A percentile compares a stretch with the other conserved stretches of the same genome.
phyloP scores from a whole-genome alignment of 2,797 vertebrate species.

The Iguana delicatissima region DNA sequence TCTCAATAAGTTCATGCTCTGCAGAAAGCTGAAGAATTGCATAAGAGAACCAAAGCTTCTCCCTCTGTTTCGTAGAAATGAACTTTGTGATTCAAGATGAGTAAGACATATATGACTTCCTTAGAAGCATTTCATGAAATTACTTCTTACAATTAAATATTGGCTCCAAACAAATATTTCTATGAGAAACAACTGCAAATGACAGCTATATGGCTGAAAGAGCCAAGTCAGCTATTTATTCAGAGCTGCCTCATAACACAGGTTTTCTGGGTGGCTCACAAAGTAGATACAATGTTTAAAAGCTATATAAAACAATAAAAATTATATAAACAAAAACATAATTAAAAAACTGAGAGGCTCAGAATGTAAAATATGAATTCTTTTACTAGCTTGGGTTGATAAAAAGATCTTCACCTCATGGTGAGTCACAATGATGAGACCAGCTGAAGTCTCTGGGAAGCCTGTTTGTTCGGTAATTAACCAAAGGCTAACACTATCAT shows the following conservation, averaged over 20 bases:
- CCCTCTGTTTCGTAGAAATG: background rate
- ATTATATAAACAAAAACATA: background rate
- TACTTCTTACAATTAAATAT: background rate
- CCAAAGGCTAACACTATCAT: too few species aligned
- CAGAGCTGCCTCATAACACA: background rate
- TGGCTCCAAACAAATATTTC: conserved; percentile 40
- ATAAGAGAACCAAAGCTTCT: conserved; percentile 40
- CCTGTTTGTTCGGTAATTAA: background rate
- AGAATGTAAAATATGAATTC: background rate
- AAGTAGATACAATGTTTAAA: background rate
- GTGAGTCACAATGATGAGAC: background rate
- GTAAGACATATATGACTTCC: conserved; percentile 33
- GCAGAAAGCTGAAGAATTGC: conserved; percentile 45
- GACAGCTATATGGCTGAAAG: background rate
- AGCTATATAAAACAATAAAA: background rate
- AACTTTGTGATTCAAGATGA: conserved; percentile 38
- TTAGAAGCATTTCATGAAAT: conserved; percentile 34
- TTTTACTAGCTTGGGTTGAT: background rate
- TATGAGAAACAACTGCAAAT: conserved; percentile 7
- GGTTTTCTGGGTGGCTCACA: background rate
- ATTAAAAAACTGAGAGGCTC: background rate
- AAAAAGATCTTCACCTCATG: background rate
- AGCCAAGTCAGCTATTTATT: background rate
- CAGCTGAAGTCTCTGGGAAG: background rate
- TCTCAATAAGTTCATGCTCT: conserved; percentile 1